These are phyloP conservation scores for Drosophila buzzatii DNA, from an alignment of 2,888 invertebrate species.

Conservation along the genomic window DNA sequence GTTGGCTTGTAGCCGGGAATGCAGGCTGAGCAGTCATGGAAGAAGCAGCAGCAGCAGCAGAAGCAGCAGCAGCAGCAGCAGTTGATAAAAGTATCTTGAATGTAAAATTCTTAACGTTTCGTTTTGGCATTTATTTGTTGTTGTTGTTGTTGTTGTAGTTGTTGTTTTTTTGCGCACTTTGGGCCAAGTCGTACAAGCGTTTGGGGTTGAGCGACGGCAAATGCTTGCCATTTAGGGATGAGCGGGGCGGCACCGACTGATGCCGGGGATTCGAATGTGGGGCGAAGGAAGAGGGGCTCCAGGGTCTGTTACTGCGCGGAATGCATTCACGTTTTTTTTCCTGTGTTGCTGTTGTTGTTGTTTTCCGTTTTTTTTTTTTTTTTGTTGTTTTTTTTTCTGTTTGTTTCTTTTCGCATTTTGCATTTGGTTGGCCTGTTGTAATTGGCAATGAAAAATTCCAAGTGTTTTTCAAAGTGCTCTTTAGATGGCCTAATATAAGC, in stretches of 20 bases:
- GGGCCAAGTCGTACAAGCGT: conserved; percentile 32
- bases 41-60: conserved; percentile 7
- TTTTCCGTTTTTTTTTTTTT: conserved; percentile 5
- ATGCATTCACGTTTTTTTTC: conserved; percentile 53
- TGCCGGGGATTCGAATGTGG: background rate
- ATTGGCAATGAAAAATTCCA: conserved; percentile 71
- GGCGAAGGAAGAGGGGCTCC: background rate
- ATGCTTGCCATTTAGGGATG: conserved; percentile 1
- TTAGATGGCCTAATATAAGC: conserved; percentile 55
- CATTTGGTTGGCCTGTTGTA: conserved; percentile 52
- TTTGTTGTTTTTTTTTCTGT: conserved; percentile 1
- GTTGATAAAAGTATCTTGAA: conserved; percentile 68
- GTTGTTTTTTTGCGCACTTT: conserved; percentile 25
- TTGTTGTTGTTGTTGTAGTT: conserved; percentile 8
- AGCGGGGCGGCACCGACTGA: background rate
- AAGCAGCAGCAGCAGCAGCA: conserved; percentile 19
- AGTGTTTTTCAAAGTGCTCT: conserved; percentile 67
- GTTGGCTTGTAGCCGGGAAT: conserved; percentile 61
- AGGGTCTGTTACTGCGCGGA: conserved; percentile 53
- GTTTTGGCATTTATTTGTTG: conserved; percentile 63
- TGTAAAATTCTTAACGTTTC: conserved; percentile 66
- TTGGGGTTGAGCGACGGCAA: conserved; percentile 9
- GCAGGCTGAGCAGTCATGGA: conserved; percentile 35
- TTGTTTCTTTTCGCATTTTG: conserved; percentile 23
- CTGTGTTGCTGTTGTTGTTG: conserved; percentile 7